Evolutionary conservation across 1,140 invertebrate genomes (phyloP).

Genomic region (Homalodisca vitripennis): DNA sequence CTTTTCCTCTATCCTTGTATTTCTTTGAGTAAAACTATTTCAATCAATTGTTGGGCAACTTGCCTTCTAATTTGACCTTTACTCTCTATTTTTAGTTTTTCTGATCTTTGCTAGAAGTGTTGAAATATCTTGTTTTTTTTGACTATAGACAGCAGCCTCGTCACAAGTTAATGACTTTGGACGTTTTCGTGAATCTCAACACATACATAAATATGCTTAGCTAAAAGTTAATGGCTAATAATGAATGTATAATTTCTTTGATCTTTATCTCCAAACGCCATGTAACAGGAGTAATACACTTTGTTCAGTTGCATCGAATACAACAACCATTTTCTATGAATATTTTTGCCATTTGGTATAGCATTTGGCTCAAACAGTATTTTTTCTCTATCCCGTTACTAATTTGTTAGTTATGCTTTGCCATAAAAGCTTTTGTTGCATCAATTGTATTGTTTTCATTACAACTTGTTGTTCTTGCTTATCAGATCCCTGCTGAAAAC

Average conservation of each 20-base stretch:
- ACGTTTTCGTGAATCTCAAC: slow-evolving; percentile 31
- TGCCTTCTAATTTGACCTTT: slow-evolving; percentile 31
- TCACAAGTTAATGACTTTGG: slow-evolving; percentile 27
- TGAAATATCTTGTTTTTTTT: slow-evolving; percentile 27
- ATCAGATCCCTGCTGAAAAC: too few species aligned
- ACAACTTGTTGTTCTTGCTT: too few species aligned
- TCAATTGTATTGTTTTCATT: slow-evolving; percentile 1
- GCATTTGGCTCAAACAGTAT: neutral
- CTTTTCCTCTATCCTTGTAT: slow-evolving; percentile 34
- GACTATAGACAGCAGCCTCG: slow-evolving; percentile 23
- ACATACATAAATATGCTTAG: slow-evolving; percentile 29
- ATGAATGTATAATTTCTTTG: slow-evolving; percentile 32
- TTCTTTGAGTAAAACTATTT: slow-evolving; percentile 34
- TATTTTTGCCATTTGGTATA: slow-evolving; percentile 24
- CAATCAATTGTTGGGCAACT: slow-evolving; percentile 34
- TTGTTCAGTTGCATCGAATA: slow-evolving; percentile 23
- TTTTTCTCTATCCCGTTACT: neutral
- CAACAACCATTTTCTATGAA: slow-evolving; percentile 21
- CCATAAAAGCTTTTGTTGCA: slow-evolving; percentile 24
- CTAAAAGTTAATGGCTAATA: slow-evolving; percentile 26
- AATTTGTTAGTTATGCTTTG: slow-evolving; percentile 18
- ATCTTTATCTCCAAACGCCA: slow-evolving; percentile 27
- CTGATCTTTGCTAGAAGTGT: slow-evolving; percentile 5
- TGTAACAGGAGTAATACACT: slow-evolving; percentile 12
- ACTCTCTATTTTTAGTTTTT: slow-evolving; percentile 30